phyloP scores from a whole-genome alignment of 2,113 vertebrate genomes.

The Zingel zingel region DNA sequence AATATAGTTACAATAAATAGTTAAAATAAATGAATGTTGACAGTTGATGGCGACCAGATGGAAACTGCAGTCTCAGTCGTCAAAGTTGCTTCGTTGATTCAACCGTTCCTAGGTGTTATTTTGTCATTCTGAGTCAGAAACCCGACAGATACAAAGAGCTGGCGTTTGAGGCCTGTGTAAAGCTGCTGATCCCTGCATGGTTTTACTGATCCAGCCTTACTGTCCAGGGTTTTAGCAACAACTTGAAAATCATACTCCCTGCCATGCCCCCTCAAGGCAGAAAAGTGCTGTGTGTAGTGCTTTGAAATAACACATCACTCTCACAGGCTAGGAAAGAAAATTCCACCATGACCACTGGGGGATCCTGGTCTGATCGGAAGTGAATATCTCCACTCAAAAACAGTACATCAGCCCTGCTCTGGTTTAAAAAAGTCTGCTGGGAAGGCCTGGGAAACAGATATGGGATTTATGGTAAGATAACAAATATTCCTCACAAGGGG shows the following conservation, averaged over 20 bases:
- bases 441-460: constrained; percentile 3
- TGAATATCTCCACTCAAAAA: constrained; percentile 6
- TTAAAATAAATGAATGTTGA: background rate
- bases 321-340: constrained; percentile 2
- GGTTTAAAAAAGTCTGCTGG: background rate
- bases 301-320: constrained; percentile 28
- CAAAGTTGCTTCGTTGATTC: background rate
- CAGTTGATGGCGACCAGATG: background rate
- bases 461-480: constrained; percentile 15
- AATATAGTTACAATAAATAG: background rate
- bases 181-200: constrained; percentile 34
- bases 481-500: background rate
- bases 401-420: background rate
- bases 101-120: background rate
- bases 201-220: constrained; percentile 26
- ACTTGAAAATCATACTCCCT: constrained; percentile 19
- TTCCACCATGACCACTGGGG: constrained; percentile 11
- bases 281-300: constrained; percentile 18
- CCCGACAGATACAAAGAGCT: background rate
- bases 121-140: background rate
- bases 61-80: background rate
- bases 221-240: constrained; percentile 26
- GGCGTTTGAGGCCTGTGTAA: constrained; percentile 13
- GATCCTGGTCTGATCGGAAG: constrained; percentile 8
- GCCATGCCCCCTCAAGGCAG: constrained; percentile 18